Evolutionary conservation across 2,797 vertebrate genomes (phyloP).

Genomic region (Protosalanx chinensis): DNA sequence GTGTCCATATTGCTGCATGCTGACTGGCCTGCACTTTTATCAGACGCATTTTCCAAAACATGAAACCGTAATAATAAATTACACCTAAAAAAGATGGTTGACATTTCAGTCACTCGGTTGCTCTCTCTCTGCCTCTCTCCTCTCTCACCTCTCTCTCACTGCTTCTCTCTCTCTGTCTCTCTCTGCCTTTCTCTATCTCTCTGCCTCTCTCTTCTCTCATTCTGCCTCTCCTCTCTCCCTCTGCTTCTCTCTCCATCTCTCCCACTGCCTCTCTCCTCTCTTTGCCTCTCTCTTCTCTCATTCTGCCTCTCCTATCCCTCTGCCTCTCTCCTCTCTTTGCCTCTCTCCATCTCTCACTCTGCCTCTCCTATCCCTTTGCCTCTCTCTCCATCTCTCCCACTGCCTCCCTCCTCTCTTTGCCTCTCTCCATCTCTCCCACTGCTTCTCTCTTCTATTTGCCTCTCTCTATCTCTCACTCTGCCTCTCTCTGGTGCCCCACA

Average conservation of each 20-base stretch:
- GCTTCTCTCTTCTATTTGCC: slow-evolving; percentile 1
- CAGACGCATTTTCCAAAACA: slow-evolving; percentile 29
- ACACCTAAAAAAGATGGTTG: slow-evolving; percentile 10
- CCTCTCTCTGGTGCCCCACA: slow-evolving; percentile 7
- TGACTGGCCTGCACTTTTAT: slow-evolving; percentile 39
- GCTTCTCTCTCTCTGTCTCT: too few species aligned
- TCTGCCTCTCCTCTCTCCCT: not conserved
- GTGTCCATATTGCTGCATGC: slow-evolving; percentile 49
- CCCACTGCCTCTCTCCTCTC: not conserved
- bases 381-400: slow-evolving; percentile 16
- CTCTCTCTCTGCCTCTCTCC: not conserved
- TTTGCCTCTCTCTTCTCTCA: slow-evolving; percentile 16
- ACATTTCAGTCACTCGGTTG: slow-evolving; percentile 35
- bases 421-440: slow-evolving; percentile 11
- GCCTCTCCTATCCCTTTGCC: slow-evolving; percentile 18
- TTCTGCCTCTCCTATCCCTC: not conserved
- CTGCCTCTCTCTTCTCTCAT: not conserved
- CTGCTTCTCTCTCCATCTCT: too few species aligned
- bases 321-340: slow-evolving; percentile 16
- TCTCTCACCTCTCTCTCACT: not conserved
- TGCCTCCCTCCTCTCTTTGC: not conserved
- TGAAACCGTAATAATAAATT: slow-evolving; percentile 35
- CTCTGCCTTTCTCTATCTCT: not conserved
- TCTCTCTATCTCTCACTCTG: slow-evolving; percentile 37
- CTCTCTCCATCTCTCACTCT: slow-evolving; percentile 28